Base-by-base conservation (phyloP, 2,797 vertebrate genomes). In the Hydrolagus colliei region DNA sequence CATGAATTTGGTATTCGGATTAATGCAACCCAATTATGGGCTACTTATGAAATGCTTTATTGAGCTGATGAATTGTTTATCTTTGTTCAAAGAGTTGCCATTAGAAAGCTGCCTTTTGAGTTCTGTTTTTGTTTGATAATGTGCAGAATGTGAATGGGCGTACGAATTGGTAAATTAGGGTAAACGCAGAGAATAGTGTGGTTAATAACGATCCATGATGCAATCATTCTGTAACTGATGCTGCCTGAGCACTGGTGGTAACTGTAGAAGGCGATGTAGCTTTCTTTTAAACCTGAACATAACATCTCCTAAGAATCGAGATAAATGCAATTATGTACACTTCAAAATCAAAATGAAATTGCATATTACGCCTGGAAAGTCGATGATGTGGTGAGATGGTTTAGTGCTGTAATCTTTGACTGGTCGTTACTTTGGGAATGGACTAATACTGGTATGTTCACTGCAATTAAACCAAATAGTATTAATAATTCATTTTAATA, bases 281-380 rank as follows among this genome's bases (percentile, higher is more conserved):
- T 32, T 74, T 74, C 27, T 41, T 76, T 76, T 76, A 59, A 52
- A 76, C 20, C 16, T 76, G 74, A 59, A 59, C 74, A 59, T 76
- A 20, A 16, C 20, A 20, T 1, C 18, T 20, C 16, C n/a, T 12
- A 16, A 16, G 4, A 75, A 16, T 41, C 9, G 4, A 35, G 27
- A 35, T 14, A 73, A 68, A 73, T 6, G 27, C 9, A 18, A 76
- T 76, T 6, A 76, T 35, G 10, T 76, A 59, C 1, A 18, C 2
- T 52, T 76, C 41, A 18, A n/a, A 61, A n/a, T 77, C 75, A 61
- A n/a, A 77, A 61, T 20, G 52, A 10, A 77, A 20, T 20, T 76
- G 35, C 41, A 20, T 59, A 59, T 76, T 14, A 52, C 59, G 11
- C 18, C 9, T 2, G 35, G 73, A 6, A 52, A 75, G 16, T 52